Base-by-base conservation (phyloP, 2,888 invertebrate genomes). In the Noctua janthina region DNA sequence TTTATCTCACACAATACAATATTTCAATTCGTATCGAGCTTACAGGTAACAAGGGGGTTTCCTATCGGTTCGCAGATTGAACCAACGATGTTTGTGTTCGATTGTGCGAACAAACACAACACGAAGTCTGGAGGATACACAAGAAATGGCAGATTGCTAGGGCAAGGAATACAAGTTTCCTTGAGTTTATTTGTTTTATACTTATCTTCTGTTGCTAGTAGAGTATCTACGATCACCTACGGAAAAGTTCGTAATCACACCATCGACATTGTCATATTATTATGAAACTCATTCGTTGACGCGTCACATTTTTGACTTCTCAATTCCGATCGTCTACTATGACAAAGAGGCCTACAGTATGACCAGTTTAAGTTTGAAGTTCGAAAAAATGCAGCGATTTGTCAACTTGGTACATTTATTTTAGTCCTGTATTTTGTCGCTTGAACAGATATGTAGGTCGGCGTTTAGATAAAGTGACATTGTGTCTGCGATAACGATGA, bases 31-130 rank as follows among this genome's bases (percentile, higher is more conserved):
- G 87, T 79, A 85, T 79, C 76, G 56, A 67, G 72, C 70, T 73
- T 78, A 68, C 85, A 81, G 81, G 87, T 84, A 85, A 87, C 81
- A 86, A 86, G 85, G 51, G 56, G 77, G 62, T 74, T 78, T 81
- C 76, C 81, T 81, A 85, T 85, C 85, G 75, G 64, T 62, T 87
- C 67, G 71, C 69, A 78, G 88, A 85, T 87, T 85, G 85, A 74
- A 56, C 56, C 84, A 68, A 54, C 85, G 35, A 76, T 85, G 81
- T 86, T 87, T 86, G 85, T 84, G 67, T 76, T 86, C 85, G 85
- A 86, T 81, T 73, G 87, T 69, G 66, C 68, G 74, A 77, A 77
- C 81, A 84, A 81, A 85, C 69, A 82, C 71, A 75, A 77, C 69
- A 82, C 86, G 82, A 83, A 86, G 83, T 82, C 35, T 56, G 66